Evolutionary conservation across 2,113 vertebrate species (phyloP), one percentile per base, ranked within the genome.

Genomic region (Microtus montanus): DNA sequence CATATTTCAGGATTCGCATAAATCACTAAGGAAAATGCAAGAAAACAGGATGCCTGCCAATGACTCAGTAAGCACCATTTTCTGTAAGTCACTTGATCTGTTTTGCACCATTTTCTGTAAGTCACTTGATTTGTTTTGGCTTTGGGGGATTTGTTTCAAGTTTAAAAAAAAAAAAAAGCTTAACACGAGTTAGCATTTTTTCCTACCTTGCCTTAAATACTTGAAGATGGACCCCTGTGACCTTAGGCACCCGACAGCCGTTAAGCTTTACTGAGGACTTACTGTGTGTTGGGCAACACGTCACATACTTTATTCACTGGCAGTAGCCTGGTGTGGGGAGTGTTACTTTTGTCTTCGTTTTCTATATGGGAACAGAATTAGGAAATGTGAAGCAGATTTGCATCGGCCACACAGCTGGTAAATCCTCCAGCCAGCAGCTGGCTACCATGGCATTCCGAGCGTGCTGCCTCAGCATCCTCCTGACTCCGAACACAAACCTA

Each of bases 101-200:
- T 85, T 96, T 96, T 93, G 85, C 13, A 54, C 93, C 87, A 47
- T 92, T 96, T 97, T 96, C 96, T 96, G 94, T 95, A 96, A 96
- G 74, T 94, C 96, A 95, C 35, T 97, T 93, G 64, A 94, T 96
- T 97, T 96, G 87, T 87, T 97, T 95, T 96, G 93, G 93, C 73
- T 93, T 85, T 90, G 87, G 10, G 74, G 79, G 84, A 84, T 89
- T 93, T 96, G 52, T 94, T 96, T 89, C 84, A 92, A 87, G 64
- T 84, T 94, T 91, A 71, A 83, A 47, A 47, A 47, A 47, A 47
- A n/a, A n/a, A 47, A 47, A 70, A 93, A 30, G 74, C 38, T 84
- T 83, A 85, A 68, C 77, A 85, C 79, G 15, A 12, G 38, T 89
- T 90, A 95, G 74, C 64, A 91, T 95, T 74, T 91, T 91, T 61